phyloP scores from a whole-genome alignment of 92 coral and sea anemone genomes.

The Galaxea fascicularis region DNA sequence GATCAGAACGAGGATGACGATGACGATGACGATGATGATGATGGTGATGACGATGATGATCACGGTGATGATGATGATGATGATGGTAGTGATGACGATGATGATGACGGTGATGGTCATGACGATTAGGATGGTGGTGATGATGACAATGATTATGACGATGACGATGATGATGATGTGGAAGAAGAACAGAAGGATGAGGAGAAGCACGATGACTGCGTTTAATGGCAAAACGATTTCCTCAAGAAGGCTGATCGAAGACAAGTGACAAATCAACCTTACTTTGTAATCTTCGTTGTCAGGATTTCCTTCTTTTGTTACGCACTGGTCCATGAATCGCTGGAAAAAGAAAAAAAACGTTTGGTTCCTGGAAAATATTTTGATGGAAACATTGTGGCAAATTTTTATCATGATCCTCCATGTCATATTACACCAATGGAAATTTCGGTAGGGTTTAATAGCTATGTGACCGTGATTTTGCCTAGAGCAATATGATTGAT shows the following conservation, averaged over 20 bases:
- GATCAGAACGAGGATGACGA: background rate
- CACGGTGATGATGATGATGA: background rate
- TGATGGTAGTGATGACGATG: background rate
- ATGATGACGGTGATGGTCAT: background rate
- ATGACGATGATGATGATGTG: no score
- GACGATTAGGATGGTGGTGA: background rate
- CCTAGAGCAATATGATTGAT: no score
- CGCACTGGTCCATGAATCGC: constrained; percentile 72
- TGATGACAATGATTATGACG: no score
- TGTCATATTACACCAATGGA: no score
- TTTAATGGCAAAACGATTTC: no score
- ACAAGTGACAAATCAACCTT: background rate
- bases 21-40: background rate
- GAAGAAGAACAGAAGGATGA: no score
- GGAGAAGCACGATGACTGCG: no score
- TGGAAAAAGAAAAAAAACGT: background rate
- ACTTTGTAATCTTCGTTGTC: constrained; percentile 65
- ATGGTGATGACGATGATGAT: background rate
- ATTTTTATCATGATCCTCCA: no score
- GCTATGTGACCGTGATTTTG: no score
- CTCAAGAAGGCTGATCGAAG: no score
- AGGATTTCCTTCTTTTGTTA: constrained; percentile 70
- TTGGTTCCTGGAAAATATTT: background rate
- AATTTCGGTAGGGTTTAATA: no score
- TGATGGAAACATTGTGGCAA: no score